Evolutionary conservation across 2,113 vertebrate genomes (phyloP), one percentile per base, ranked within the genome.

Genomic region (Perca flavescens): DNA sequence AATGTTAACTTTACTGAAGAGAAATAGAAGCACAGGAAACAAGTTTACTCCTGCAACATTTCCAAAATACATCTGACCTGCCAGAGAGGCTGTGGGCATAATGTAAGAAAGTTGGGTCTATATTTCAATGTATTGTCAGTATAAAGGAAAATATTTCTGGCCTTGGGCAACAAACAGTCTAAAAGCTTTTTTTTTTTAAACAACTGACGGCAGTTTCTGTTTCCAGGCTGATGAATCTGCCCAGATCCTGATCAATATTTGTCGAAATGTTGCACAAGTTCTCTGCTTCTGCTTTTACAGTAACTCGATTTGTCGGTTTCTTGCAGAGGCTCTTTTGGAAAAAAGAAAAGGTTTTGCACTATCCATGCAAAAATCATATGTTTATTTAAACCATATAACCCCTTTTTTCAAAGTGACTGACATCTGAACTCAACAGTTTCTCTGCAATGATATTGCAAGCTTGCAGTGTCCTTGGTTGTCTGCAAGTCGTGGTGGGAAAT

Each of bases 171-270:
- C 71, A 36, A 65, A 28, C 54, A 16, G 21, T 14, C 5, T 52
- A 21, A 4, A 49, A 58, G 28, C 43, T 1, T n/a, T 57, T 47
- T 43, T 56, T 77, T 50, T 15, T 62, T 53, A 21, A 76, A 19
- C 52, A 67, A 25, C 72, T 49, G 68, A 47, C 66, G 25, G 43
- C 21, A 62, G 73, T 28, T 77, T 64, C 65, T 70, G 36, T 77
- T 56, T 82, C 25, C 77, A 77, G 13, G 50, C 43, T 0, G 73
- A 69, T 58, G 46, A 58, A 60, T 80, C 68, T 84, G 43, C 54
- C 25, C 72, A 53, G 67, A 68, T 68, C 6, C 67, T 0, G 63
- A 77, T 87, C 81, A 16, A 84, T 84, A 81, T 61, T 64, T 70
- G 43, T 70, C 6, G 0, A 81, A 71, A 2, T 73, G 34, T 60